These are phyloP conservation scores for Trilocha varians DNA, from an alignment of 2,888 invertebrate genomes.

Conservation along the genomic window DNA sequence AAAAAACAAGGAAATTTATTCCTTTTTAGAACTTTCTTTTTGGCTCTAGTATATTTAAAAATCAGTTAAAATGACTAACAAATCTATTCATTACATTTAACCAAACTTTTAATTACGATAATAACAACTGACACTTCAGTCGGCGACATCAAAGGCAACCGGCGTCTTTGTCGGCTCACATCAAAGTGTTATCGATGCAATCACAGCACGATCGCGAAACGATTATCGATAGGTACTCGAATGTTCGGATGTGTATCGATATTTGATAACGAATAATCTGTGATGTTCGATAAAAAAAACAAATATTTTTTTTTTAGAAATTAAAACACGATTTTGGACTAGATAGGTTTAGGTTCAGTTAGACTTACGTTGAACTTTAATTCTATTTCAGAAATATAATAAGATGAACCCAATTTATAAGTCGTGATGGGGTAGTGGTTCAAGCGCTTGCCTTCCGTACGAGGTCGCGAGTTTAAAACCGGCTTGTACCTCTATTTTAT, in stretches of 20 bases:
- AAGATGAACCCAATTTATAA: no score
- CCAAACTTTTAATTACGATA: slow-evolving; percentile 7
- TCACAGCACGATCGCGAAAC: slow-evolving; percentile 20
- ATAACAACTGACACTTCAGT: slow-evolving; percentile 4
- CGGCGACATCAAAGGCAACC: slow-evolving; percentile 30
- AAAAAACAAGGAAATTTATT: no score
- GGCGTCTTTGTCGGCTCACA: slow-evolving; percentile 27
- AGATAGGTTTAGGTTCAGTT: no score
- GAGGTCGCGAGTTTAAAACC: no score
- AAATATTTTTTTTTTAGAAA: slow-evolving; percentile 2
- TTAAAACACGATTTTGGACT: not conserved
- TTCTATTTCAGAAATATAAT: no score
- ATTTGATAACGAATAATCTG: slow-evolving; percentile 7
- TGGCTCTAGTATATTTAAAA: no score
- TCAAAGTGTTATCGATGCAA: slow-evolving; percentile 27
- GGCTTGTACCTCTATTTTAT: no score
- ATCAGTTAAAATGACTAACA: no score
- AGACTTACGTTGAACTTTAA: no score
- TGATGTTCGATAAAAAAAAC: slow-evolving; percentile 7
- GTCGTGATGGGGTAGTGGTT: no score
- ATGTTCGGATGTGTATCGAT: slow-evolving; percentile 10
- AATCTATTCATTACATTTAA: not conserved
- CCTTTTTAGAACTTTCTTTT: no score
- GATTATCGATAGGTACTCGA: slow-evolving; percentile 19
- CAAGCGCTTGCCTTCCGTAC: no score